These are phyloP conservation scores for Cosmia pyralina DNA, from an alignment of 2,888 invertebrate genomes.

Conservation along the genomic window DNA sequence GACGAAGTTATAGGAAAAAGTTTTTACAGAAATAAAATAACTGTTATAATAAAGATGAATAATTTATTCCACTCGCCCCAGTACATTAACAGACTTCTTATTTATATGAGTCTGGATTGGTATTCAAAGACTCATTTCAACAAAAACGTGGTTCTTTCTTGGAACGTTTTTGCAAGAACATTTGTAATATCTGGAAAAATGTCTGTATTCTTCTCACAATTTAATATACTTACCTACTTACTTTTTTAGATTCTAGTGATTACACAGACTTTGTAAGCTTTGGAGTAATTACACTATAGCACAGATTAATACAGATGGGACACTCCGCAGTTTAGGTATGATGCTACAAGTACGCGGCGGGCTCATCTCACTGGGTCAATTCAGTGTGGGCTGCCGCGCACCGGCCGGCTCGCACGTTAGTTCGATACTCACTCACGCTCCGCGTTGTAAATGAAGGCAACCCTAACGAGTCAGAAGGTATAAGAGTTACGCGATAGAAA, in stretches of 20 bases:
- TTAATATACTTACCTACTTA: neutral
- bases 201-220: neutral
- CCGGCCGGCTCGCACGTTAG: no score
- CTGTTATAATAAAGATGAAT: conserved; percentile 29
- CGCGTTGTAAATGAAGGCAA: no score
- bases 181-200: conserved; percentile 2
- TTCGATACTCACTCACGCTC: no score
- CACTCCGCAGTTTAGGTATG: no score
- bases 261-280: neutral
- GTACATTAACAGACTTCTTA: conserved; percentile 40
- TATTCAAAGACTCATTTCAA: conserved; percentile 37
- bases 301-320: no score
- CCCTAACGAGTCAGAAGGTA: no score
- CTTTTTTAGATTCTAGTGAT: no score
- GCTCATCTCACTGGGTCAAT: no score
- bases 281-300: neutral
- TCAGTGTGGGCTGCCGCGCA: no score
- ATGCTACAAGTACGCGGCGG: no score
- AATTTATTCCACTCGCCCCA: conserved; percentile 32
- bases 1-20: neutral
- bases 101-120: conserved; percentile 49
- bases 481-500: no score
- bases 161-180: neutral
- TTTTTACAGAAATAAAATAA: neutral
- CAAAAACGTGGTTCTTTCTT: conserved; percentile 16